Base-by-base conservation (phyloP, 2,888 invertebrate genomes). In the Lysandra coridon region DNA sequence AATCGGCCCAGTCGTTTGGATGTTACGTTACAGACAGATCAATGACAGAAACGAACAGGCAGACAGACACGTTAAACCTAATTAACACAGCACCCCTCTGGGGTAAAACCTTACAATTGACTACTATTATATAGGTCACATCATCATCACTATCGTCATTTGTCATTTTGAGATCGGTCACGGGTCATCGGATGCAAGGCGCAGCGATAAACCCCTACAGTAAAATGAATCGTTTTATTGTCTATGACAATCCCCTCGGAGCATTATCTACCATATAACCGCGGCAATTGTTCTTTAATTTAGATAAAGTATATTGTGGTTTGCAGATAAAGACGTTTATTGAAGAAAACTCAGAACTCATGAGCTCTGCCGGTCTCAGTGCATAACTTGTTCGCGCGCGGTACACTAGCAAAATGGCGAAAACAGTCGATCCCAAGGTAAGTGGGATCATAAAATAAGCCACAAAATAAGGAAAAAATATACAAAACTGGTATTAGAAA, bases 281-380 rank as follows among this genome's bases (percentile, higher is more conserved):
- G 85, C 85, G 85, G 86, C 87, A 87, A 86, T 90, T 88, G 84
- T 86, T 83, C 84, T 86, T 84, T 89, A 88, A 92, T 92, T 91
- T 89, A 92, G 92, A 92, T 92, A 92, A 90, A 89, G 87, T 88
- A 88, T 88, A 86, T 86, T 85, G 89, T 90, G 85, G 84, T 89
- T 85, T 86, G 86, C 84, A 89, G 92, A 93, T 93, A 93, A 92
- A 91, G 88, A 84, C 85, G 86, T 90, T 92, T 89, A 91, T 89
- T 90, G 90, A 89, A 84, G 82, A 84, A 83, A 85, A 84, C 85
- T 86, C 84, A 85, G 88, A 88, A 60, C 83, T 80, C 14, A 4
- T 37, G 49, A 12, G 12, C 44, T 78, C 78, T 4, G n/a, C n/a
- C 57, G 69, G 40, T 33, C 69, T 69, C 78, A 69, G 78, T 78